Conservation (phyloP, 2,888 invertebrate species). For the Blomia tropicalis region DNA sequence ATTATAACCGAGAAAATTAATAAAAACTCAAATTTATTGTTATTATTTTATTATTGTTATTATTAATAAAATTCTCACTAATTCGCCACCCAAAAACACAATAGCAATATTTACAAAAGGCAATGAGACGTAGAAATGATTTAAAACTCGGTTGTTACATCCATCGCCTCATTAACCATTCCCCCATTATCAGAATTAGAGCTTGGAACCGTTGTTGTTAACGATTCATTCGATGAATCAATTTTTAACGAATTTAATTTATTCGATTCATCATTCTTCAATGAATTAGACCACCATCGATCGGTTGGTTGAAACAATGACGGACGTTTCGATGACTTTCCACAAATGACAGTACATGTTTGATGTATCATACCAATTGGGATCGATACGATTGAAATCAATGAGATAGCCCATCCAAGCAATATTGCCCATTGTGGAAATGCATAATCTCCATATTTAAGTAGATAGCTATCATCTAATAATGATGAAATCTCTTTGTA, state of each 20-base stretch:
- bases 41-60: too few relatives aligned
- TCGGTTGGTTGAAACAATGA: background rate
- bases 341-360: background rate
- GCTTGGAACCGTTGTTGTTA: background rate
- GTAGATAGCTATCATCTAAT: slow-evolving; percentile 17
- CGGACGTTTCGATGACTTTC: background rate
- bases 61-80: too few relatives aligned
- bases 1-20: too few relatives aligned
- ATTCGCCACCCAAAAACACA: too few relatives aligned
- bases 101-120: too few relatives aligned
- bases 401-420: slow-evolving; percentile 27
- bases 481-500: background rate
- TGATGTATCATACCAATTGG: slow-evolving; percentile 22
- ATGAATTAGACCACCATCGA: background rate
- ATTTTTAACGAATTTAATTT: background rate
- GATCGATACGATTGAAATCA: slow-evolving; percentile 26
- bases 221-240: background rate
- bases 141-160: slow-evolving; percentile 2
- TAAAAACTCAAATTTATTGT: too few relatives aligned
- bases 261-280: background rate
- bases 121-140: too few relatives aligned
- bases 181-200: too few relatives aligned
- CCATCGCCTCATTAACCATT: slow-evolving; percentile 3
- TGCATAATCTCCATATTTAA: slow-evolving; percentile 25
- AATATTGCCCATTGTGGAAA: slow-evolving; percentile 28